These are phyloP conservation scores for Probaryconus sp. DNA, from an alignment of 1,140 invertebrate species.

Conservation along the genomic window DNA sequence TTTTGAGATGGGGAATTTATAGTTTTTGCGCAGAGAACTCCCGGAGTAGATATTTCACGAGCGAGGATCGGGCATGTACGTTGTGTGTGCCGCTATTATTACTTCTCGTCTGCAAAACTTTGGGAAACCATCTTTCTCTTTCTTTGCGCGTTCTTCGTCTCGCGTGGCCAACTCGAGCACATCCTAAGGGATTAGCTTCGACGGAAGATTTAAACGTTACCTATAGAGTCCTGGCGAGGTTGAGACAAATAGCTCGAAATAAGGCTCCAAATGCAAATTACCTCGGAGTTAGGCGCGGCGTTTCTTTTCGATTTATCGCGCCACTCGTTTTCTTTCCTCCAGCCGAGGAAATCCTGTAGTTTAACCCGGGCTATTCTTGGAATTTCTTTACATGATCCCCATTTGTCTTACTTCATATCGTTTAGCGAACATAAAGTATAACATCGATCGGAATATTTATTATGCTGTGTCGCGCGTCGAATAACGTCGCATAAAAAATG, in stretches of 20 bases:
- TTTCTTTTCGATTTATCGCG: slow-evolving; percentile 50
- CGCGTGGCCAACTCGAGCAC: slow-evolving; percentile 40
- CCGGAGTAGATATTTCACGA: slow-evolving; percentile 42
- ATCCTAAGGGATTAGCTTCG: slow-evolving; percentile 55
- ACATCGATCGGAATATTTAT: too few relatives aligned
- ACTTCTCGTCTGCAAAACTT: slow-evolving; percentile 60
- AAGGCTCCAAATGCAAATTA: slow-evolving; percentile 58
- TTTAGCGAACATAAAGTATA: slow-evolving; percentile 5
- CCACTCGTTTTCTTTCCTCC: slow-evolving; percentile 15
- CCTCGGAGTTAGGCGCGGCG: slow-evolving; percentile 19
- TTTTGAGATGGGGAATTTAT: slow-evolving; percentile 32
- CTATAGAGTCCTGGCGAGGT: slow-evolving; percentile 41
- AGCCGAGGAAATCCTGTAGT: slow-evolving; percentile 20
- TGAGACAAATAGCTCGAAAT: slow-evolving; percentile 61
- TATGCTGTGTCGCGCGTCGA: too few relatives aligned
- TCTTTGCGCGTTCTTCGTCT: slow-evolving; percentile 44
- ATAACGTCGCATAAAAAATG: too few relatives aligned
- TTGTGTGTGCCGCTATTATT: slow-evolving; percentile 57
- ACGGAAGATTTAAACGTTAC: slow-evolving; percentile 54
- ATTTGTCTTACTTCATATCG: slow-evolving; percentile 19
- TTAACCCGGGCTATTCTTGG: slow-evolving; percentile 3
- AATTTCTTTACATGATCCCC: slow-evolving; percentile 15
- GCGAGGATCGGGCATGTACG: slow-evolving; percentile 27
- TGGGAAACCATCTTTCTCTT: slow-evolving; percentile 49
- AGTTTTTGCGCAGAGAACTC: slow-evolving; percentile 12